phyloP scores from a whole-genome alignment of 2,113 vertebrate species.

The Perccottus glenii region DNA sequence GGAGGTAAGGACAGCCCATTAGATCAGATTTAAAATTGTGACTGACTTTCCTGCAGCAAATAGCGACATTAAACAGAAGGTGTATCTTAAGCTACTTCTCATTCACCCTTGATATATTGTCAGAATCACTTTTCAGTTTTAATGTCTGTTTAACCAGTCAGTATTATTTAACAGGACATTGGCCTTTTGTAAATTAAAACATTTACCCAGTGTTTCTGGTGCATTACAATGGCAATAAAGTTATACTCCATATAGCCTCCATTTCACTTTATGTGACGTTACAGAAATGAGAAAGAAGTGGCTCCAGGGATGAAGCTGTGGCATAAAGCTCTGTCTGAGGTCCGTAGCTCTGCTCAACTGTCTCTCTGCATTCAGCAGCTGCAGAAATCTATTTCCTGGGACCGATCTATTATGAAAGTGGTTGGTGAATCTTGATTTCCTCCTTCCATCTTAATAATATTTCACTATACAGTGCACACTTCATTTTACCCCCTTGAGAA shows the following conservation, averaged over 20 bases:
- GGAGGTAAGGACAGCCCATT: constrained; percentile 96
- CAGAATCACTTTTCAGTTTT: no score
- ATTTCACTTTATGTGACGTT: constrained; percentile 48
- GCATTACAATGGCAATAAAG: constrained; percentile 15
- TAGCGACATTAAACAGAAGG: not conserved
- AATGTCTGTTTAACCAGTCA: no score
- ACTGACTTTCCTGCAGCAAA: constrained; percentile 89
- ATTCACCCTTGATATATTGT: no score
- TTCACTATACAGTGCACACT: not conserved
- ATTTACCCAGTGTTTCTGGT: no score
- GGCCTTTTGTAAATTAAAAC: no score
- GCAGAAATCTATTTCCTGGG: constrained; percentile 96
- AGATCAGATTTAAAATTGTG: constrained; percentile 94
- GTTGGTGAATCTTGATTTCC: constrained; percentile 75
- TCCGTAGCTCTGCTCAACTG: constrained; percentile 92
- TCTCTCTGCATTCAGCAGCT: constrained; percentile 96
- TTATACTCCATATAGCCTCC: constrained; percentile 35
- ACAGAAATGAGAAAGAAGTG: constrained; percentile 86
- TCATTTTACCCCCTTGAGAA: no score
- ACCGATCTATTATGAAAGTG: constrained; percentile 97
- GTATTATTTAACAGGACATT: no score
- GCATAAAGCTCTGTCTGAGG: constrained; percentile 90
- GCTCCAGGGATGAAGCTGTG: constrained; percentile 91
- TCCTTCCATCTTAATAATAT: constrained; percentile 1
- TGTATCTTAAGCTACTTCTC: not conserved